phyloP scores from a whole-genome alignment of 2,113 vertebrate genomes.

The Megaceryle torquata region DNA sequence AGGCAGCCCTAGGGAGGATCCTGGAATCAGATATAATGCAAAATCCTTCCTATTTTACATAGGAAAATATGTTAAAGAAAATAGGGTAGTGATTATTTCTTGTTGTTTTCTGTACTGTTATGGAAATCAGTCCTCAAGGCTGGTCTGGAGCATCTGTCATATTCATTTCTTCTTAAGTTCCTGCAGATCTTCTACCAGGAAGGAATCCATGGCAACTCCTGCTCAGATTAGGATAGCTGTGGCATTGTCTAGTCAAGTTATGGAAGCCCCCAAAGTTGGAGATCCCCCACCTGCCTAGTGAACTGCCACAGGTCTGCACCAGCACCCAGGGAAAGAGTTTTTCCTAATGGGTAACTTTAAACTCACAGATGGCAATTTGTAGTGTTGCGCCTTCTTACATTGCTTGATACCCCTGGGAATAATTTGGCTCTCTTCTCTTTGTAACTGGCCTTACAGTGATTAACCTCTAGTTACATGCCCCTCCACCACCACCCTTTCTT shows the following conservation, averaged over 20 bases:
- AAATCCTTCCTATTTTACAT: not conserved
- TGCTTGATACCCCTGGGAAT: not conserved
- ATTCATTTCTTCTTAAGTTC: not conserved
- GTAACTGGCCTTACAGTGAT: not conserved
- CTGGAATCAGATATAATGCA: not conserved
- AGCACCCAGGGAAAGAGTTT: not conserved
- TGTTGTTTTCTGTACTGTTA: not conserved
- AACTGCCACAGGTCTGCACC: not conserved
- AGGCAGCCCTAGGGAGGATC: not conserved
- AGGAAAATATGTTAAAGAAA: not conserved
- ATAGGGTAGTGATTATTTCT: not conserved
- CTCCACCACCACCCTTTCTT: not conserved
- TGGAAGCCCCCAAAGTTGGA: not conserved
- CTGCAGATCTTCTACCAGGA: not conserved
- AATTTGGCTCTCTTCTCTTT: not conserved
- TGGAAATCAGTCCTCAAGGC: not conserved
- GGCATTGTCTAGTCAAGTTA: not conserved
- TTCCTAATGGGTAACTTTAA: not conserved
- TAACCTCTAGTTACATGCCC: too few species aligned
- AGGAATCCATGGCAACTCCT: not conserved
- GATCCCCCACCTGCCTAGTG: not conserved
- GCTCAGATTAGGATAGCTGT: not conserved
- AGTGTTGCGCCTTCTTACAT: not conserved
- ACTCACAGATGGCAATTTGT: not conserved
- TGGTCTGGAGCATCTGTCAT: not conserved